These are phyloP conservation scores for Drosophila ochracea DNA, from an alignment of 2,888 invertebrate genomes.

Conservation along the genomic window DNA sequence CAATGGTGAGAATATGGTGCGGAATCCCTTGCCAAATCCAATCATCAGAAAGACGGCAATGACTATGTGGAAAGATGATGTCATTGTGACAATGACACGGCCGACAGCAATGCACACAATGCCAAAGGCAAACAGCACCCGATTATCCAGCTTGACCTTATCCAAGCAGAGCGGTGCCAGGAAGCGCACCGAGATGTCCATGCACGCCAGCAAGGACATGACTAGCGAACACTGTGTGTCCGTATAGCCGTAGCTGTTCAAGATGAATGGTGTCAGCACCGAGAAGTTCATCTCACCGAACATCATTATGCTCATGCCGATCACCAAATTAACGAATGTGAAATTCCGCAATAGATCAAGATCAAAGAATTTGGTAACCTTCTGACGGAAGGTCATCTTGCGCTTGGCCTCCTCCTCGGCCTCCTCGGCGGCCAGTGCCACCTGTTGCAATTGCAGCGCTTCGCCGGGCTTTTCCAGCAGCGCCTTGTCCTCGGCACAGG, in stretches of 20 bases:
- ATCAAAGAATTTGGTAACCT: constrained; percentile 89
- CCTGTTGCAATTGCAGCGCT: constrained; percentile 49
- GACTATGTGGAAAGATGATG: constrained; percentile 86
- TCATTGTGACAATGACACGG: constrained; percentile 84
- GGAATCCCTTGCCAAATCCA: constrained; percentile 90
- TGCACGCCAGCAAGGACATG: constrained; percentile 89
- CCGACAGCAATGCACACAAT: constrained; percentile 86
- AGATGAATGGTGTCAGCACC: constrained; percentile 90
- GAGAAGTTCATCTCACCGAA: constrained; percentile 91
- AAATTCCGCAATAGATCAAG: constrained; percentile 89
- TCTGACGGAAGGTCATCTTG: constrained; percentile 86
- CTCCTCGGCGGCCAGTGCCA: constrained; percentile 46
- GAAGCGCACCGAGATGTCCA: constrained; percentile 89
- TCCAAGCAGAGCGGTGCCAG: constrained; percentile 89
- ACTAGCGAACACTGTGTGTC: constrained; percentile 87
- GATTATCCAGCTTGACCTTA: constrained; percentile 89
- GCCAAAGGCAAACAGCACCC: constrained; percentile 89
- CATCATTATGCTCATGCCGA: constrained; percentile 90
- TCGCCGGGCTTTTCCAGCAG: constrained; percentile 74
- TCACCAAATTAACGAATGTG: constrained; percentile 89
- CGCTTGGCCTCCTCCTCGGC: constrained; percentile 82
- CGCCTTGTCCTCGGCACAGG: constrained; percentile 82
- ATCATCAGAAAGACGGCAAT: constrained; percentile 88
- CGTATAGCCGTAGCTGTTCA: constrained; percentile 88
- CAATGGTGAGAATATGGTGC: constrained; percentile 91